Base-by-base conservation (phyloP, 2,113 vertebrate species). In the Silurus meridionalis region DNA sequence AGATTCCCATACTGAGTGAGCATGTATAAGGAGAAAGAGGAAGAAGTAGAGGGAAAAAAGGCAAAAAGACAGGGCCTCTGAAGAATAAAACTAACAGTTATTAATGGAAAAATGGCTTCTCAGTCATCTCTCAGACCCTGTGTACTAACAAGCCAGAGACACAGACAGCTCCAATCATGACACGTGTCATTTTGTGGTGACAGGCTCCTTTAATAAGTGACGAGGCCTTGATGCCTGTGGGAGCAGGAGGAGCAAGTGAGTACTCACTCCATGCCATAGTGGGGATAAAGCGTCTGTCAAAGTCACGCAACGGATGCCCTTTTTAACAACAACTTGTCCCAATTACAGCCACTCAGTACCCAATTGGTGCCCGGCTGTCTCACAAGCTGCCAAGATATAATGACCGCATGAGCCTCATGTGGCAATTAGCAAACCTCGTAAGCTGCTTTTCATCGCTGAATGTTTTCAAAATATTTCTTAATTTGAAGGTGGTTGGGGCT, bases 111-210 rank as follows among this genome's bases (percentile, higher is more conserved):
- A 87, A 90, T 89, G 64, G 66, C 82, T 78, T 88, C 80, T 82
- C 69, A 50, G 91, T 91, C 92, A 94, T 93, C 91, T 93, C 89
- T 89, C 94, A 94, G 96, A 96, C 95, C 96, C 93, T 94, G 94
- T 95, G 94, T 95, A 92, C 95, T 94, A 95, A 96, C 95, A 95
- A 95, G 93, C 92, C 93, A 93, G 95, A 93, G 94, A 96, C 95
- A 92, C 94, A 94, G 95, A 95, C 94, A 92, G 95, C 96, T 97
- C 96, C 94, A 95, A 96, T 95, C 94, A 95, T 97, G 97, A 97
- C 96, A 97, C 96, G 95, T 97, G 97, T 96, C 96, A 97, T 95
- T 97, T 97, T 96, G 93, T 94, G 95, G 95, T 95, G 95, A 96
- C 93, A 95, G 95, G 93, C 95, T 96, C 95, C 96, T 96, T 91